Evolutionary conservation across 2,113 vertebrate genomes (phyloP).

Genomic region (Poeciliopsis turrubarensis): DNA sequence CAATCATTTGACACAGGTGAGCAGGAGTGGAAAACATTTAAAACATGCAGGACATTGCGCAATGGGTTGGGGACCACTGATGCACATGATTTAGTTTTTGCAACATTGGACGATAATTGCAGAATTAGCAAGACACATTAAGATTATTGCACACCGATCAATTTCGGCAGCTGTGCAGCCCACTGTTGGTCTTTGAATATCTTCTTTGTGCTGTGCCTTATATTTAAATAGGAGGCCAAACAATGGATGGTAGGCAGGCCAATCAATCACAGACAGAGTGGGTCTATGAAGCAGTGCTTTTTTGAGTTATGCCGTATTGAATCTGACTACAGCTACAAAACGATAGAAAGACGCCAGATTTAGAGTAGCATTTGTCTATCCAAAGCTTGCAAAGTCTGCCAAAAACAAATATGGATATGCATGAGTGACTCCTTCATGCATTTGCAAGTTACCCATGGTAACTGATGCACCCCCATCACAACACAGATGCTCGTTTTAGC

Average conservation of each 20-base stretch:
- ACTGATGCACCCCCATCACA: not conserved
- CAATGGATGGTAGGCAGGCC: not conserved
- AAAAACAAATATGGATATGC: not conserved
- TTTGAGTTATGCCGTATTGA: not conserved
- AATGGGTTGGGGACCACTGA: too few species aligned
- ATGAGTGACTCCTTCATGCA: not conserved
- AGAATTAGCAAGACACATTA: not conserved
- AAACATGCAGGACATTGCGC: too few species aligned
- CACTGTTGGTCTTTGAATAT: not conserved
- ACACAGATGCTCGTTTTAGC: not conserved
- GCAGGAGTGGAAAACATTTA: too few species aligned
- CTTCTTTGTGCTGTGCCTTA: not conserved
- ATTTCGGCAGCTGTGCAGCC: not conserved
- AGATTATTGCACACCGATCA: not conserved
- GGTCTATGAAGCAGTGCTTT: not conserved
- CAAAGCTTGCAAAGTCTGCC: not conserved
- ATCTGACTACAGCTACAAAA: not conserved
- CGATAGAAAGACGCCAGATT: not conserved
- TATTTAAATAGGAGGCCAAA: not conserved
- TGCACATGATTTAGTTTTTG: not conserved
- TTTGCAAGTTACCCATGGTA: not conserved
- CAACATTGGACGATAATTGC: not conserved
- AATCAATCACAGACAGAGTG: not conserved
- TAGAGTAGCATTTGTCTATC: not conserved
- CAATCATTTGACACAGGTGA: too few species aligned